Conservation (phyloP, 2,797 vertebrate species). For the Sarcoramphus papa region DNA sequence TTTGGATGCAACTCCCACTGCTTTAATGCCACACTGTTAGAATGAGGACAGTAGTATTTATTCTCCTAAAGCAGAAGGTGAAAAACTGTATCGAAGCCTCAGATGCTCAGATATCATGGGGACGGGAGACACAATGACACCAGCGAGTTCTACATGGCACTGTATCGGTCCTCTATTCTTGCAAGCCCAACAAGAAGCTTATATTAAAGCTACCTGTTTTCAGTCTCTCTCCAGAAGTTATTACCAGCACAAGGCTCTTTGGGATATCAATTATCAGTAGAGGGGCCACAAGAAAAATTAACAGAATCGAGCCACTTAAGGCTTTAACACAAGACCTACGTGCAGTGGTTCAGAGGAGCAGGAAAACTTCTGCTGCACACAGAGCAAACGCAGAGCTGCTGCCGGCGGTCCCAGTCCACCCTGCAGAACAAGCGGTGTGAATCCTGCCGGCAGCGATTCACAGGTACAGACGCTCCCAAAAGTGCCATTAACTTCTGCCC, state of each 20-base stretch:
- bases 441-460: background rate
- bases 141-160: background rate
- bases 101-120: background rate
- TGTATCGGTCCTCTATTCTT: background rate
- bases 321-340: fast-evolving
- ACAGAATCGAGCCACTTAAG: background rate
- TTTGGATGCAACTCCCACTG: fast-evolving
- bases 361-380: background rate
- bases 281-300: background rate
- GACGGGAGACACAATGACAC: background rate
- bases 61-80: no score
- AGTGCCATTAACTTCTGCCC: background rate
- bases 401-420: background rate
- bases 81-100: background rate
- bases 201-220: background rate
- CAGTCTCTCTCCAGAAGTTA: background rate
- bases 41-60: background rate
- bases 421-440: background rate
- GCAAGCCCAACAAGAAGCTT: background rate
- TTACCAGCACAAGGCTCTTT: background rate
- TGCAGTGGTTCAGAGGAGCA: background rate
- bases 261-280: background rate
- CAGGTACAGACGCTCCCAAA: background rate
- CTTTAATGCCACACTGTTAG: background rate
- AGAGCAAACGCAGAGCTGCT: background rate